A percentile compares a stretch with the other conserved stretches of the same genome.
Conservation (phyloP, 2,888 invertebrate species). For the Shargacucullia verbasci region DNA sequence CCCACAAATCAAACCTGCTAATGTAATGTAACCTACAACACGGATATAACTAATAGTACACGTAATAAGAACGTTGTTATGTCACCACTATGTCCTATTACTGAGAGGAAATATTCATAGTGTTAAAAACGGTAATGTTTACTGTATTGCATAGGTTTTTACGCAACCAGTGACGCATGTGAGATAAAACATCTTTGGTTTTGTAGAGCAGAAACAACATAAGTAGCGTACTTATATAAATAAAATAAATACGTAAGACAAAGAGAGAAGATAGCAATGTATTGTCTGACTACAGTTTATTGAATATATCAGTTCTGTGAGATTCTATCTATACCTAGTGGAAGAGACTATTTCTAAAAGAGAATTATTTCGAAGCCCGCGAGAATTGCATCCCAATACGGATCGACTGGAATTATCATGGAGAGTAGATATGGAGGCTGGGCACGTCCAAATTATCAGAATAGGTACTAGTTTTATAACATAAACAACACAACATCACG, state of each 20-base stretch:
- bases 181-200: conserved; percentile 32
- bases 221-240: conserved; percentile 6
- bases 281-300: background rate
- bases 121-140: conserved; percentile 38
- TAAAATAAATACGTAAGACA: conserved; percentile 9
- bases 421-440: too few species aligned
- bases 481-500: too few species aligned
- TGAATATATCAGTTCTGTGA: background rate
- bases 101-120: conserved; percentile 50
- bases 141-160: conserved; percentile 45
- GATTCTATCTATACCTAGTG: too few species aligned
- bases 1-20: too few species aligned
- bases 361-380: too few species aligned
- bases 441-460: too few species aligned
- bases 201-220: conserved; percentile 43
- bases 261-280: too few species aligned
- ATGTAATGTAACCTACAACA: conserved; percentile 15
- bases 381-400: too few species aligned
- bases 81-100: conserved; percentile 53
- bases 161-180: conserved; percentile 36
- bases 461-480: too few species aligned
- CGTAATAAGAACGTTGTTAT: conserved; percentile 44
- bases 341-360: too few species aligned
- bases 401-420: too few species aligned
- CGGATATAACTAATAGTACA: conserved; percentile 44